These are phyloP conservation scores for Drosophila parvula DNA, from an alignment of 1,140 invertebrate genomes.

Conservation along the genomic window DNA sequence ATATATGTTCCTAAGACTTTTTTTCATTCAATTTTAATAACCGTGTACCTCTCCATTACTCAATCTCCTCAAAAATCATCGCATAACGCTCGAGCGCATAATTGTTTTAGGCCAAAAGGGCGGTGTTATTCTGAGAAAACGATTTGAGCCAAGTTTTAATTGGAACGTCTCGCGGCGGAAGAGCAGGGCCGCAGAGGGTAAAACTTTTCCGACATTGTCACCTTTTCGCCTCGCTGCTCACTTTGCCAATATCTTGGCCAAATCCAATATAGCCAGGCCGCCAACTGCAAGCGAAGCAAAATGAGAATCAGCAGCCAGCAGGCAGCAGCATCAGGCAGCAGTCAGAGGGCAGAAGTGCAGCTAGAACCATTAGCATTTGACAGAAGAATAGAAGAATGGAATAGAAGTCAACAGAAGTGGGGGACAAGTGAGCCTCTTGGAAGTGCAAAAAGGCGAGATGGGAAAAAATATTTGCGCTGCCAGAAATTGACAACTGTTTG, in stretches of 20 bases:
- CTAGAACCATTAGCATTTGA: constrained; percentile 54
- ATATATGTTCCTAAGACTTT: no score
- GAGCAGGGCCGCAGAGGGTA: background rate
- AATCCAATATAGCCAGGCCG: constrained; percentile 55
- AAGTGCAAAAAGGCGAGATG: constrained; percentile 72
- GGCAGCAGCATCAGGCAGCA: constrained; percentile 2
- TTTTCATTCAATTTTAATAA: background rate
- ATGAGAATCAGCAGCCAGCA: constrained; percentile 10
- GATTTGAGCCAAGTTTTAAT: constrained; percentile 12
- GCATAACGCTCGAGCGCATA: constrained; percentile 4
- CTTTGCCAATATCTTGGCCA: constrained; percentile 50
- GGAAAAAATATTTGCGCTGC: constrained; percentile 75
- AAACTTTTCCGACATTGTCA: constrained; percentile 19
- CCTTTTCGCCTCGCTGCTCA: constrained; percentile 37
- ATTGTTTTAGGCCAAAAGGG: background rate
- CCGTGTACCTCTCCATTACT: constrained; percentile 2
- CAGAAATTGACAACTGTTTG: constrained; percentile 82
- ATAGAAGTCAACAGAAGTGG: constrained; percentile 66
- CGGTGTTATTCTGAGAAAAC: constrained; percentile 17
- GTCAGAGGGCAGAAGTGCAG: constrained; percentile 32
- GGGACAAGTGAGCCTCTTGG: constrained; percentile 49
- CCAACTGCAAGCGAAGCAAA: constrained; percentile 20
- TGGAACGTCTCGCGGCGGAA: constrained; percentile 18
- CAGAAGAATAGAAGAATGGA: constrained; percentile 36
- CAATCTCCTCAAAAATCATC: background rate